Evolutionary conservation across 2,888 invertebrate species (phyloP).

Genomic region (Thecophora atra): DNA sequence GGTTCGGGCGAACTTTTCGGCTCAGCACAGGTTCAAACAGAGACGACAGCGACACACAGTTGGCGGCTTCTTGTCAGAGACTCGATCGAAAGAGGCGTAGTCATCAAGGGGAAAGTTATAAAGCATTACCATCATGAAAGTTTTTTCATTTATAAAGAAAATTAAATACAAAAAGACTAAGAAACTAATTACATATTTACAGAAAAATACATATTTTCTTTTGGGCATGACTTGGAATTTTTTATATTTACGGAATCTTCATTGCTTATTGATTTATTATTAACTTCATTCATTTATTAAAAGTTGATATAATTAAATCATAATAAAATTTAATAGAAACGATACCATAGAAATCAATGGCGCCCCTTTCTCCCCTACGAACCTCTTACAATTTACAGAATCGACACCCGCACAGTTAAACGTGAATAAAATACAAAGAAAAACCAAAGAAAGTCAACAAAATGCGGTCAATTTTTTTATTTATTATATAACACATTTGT

Average conservation of each 20-base stretch:
- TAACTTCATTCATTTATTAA: too few species aligned
- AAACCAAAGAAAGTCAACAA: constrained; percentile 12
- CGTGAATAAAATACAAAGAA: background rate
- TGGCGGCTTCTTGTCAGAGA: constrained; percentile 25
- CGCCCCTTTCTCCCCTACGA: background rate
- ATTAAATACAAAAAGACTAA: too few species aligned
- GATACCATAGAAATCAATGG: background rate
- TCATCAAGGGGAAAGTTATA: background rate
- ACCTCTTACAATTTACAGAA: background rate
- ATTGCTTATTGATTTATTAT: too few species aligned
- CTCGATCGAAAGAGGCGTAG: background rate
- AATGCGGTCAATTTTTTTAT: constrained; percentile 29
- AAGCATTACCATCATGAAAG: background rate
- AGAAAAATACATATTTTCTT: too few species aligned
- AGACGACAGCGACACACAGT: constrained; percentile 16
- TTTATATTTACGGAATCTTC: too few species aligned
- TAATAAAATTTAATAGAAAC: too few species aligned
- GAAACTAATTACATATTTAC: too few species aligned
- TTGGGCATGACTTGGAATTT: too few species aligned
- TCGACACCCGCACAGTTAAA: constrained; percentile 32
- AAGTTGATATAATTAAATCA: too few species aligned
- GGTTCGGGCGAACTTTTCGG: constrained; percentile 4
- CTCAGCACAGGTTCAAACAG: constrained; percentile 5
- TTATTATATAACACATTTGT: constrained; percentile 23
- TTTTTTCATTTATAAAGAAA: too few species aligned